Base-by-base conservation (phyloP, 2,113 vertebrate species). In the Leucosticte australis region DNA sequence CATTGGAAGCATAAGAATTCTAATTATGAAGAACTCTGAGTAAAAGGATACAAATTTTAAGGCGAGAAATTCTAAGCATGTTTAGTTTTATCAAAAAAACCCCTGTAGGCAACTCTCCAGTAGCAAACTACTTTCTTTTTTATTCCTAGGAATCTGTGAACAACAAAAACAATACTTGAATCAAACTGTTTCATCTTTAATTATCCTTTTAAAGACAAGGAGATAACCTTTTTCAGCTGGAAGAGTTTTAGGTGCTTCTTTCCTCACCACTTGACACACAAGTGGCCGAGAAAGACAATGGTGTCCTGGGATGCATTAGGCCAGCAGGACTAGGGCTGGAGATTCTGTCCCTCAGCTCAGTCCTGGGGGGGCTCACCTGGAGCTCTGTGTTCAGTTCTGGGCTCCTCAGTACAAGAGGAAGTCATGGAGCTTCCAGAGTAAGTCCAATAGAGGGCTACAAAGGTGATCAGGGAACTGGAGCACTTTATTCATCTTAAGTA, bases 381-480 rank as follows among this genome's bases (percentile, higher is more conserved):
- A 59, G 39, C 28, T 6, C 53, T 15, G 11, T 26, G 39, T 5
- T 37, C 24, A 13, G 11, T 31, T 47, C 60, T 31, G 46, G 30
- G 39, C 2, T 53, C 14, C 24, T 41, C 62, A 15, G n/a, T 5
- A 15, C 11, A 46, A 13, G 39, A 60, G 19, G 6, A 21, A 59
- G 13, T 15, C 4, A 2, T 2, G 3, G 4, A 53, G 13, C 16
- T 41, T 59, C 69, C 26, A 39, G 28, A 82, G 16, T 3, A 10
- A 17, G 39, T 23, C 23, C 39, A 39, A 2, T 0, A 22, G 16
- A 35, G 17, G 46, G 16, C 13, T 26, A 13, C 1, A 0, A 10
- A n/a, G 24, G 7, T 17, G 9, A 26, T 39, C 7, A n/a, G 24
- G 69, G 39, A 44, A 18, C 7, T 17, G 33, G 8, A 74, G 23